These are phyloP conservation scores for Sebastes oblongus DNA, from an alignment of 2,797 vertebrate species.

Conservation along the genomic window DNA sequence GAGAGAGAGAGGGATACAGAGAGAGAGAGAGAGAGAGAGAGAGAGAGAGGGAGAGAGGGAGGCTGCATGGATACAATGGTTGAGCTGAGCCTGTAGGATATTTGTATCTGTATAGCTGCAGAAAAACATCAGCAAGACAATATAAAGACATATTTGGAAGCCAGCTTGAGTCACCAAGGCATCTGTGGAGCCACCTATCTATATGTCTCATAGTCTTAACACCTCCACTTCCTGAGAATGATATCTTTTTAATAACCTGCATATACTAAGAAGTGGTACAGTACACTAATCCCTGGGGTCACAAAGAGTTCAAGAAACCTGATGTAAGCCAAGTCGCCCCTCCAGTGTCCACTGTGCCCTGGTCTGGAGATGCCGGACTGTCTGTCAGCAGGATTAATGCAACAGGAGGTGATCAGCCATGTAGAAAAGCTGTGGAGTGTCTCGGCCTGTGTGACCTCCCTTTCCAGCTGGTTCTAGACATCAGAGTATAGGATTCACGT, in stretches of 20 bases:
- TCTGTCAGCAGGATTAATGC: slow-evolving; percentile 44
- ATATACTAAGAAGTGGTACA: background rate
- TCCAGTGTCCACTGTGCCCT: slow-evolving; percentile 17
- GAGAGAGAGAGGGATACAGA: background rate
- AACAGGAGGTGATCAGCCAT: slow-evolving; percentile 56
- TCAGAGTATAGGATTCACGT: slow-evolving; percentile 1
- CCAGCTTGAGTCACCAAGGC: background rate
- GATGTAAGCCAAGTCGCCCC: slow-evolving; percentile 24
- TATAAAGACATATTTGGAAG: background rate
- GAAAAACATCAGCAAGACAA: background rate
- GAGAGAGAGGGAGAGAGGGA: background rate
- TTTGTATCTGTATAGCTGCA: background rate
- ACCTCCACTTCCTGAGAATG: background rate
- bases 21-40: background rate
- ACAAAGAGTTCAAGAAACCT: slow-evolving; percentile 33
- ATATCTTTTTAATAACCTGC: slow-evolving; percentile 21
- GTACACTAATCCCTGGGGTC: slow-evolving; percentile 19
- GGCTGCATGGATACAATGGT: background rate
- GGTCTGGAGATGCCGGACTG: slow-evolving; percentile 21
- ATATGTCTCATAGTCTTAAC: background rate
- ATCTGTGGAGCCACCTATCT: background rate
- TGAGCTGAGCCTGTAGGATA: background rate
- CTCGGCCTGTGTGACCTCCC: slow-evolving; percentile 18
- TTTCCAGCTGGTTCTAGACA: slow-evolving; percentile 41
- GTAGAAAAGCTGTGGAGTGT: slow-evolving; percentile 58